A percentile compares a stretch with the other conserved stretches of the same genome.
These are phyloP conservation scores for Anthoscopus minutus DNA, from an alignment of 2,113 vertebrate species.

Conservation along the genomic window DNA sequence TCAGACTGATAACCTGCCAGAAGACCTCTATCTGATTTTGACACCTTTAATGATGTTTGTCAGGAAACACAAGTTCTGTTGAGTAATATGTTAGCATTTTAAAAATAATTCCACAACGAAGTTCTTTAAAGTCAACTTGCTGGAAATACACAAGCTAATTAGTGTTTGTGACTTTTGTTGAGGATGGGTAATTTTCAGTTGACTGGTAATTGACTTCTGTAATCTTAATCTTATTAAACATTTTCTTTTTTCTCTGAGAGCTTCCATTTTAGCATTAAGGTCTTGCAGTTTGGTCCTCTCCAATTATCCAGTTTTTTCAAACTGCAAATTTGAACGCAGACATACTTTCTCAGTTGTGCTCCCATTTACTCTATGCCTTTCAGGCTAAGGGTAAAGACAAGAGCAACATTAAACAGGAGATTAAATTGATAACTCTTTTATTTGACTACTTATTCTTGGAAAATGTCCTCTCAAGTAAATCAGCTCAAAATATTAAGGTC, in stretches of 20 bases:
- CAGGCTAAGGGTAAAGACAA: not conserved
- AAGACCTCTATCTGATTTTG: not conserved
- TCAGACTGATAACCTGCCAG: not conserved
- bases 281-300: not conserved
- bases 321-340: not conserved
- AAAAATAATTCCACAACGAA: not conserved
- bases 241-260: not conserved
- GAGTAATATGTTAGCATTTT: not conserved
- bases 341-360: not conserved
- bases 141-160: not conserved
- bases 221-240: not conserved
- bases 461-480: not conserved
- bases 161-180: not conserved
- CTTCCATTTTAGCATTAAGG: not conserved
- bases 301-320: not conserved
- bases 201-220: not conserved
- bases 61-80: not conserved
- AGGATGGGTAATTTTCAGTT: not conserved
- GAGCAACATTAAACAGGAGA: not conserved
- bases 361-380: not conserved
- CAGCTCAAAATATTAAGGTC: rapidly evolving
- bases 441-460: not conserved
- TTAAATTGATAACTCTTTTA: not conserved
- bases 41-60: not conserved
- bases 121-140: not conserved